phyloP scores from a whole-genome alignment of 1,140 invertebrate genomes.

The Xylocopa sonorina region DNA sequence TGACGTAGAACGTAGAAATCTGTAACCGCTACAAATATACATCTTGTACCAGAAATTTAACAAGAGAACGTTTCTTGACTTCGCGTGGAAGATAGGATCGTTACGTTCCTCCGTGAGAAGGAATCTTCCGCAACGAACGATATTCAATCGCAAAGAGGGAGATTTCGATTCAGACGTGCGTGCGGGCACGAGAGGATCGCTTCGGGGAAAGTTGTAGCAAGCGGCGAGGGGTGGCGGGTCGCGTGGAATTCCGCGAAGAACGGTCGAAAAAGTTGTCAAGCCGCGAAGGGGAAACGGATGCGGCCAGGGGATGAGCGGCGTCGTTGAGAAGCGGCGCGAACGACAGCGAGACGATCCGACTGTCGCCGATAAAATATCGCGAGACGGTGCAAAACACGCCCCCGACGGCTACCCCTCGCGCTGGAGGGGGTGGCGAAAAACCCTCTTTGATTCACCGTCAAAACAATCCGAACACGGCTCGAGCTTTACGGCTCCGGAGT shows the following conservation, averaged over 20 bases:
- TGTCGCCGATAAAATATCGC: conserved; percentile 65
- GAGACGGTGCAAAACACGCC: conserved; percentile 53
- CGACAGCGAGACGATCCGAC: conserved; percentile 50
- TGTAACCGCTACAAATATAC: too few species aligned
- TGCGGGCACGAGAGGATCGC: background rate
- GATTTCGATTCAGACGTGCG: too few species aligned
- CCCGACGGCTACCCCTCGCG: background rate
- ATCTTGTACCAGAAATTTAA: too few species aligned
- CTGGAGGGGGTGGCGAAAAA: background rate
- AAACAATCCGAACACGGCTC: conserved; percentile 28
- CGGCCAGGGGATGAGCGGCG: background rate
- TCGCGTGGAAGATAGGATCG: too few species aligned
- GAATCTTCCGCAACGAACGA: background rate
- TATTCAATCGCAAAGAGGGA: background rate
- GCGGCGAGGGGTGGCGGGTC: background rate
- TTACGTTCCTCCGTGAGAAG: too few species aligned
- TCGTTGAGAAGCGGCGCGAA: conserved; percentile 57
- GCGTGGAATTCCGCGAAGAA: conserved; percentile 47
- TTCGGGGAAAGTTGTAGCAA: background rate
- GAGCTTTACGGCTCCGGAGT: background rate
- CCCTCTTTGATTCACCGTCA: conserved; percentile 26
- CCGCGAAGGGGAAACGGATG: conserved; percentile 13
- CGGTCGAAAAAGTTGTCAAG: conserved; percentile 60
- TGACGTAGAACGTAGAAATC: too few species aligned
- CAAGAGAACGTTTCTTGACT: too few species aligned